Evolutionary conservation across 1,140 invertebrate genomes (phyloP), one percentile per base, ranked within the genome.

Genomic region (Dreissena rostriformis): DNA sequence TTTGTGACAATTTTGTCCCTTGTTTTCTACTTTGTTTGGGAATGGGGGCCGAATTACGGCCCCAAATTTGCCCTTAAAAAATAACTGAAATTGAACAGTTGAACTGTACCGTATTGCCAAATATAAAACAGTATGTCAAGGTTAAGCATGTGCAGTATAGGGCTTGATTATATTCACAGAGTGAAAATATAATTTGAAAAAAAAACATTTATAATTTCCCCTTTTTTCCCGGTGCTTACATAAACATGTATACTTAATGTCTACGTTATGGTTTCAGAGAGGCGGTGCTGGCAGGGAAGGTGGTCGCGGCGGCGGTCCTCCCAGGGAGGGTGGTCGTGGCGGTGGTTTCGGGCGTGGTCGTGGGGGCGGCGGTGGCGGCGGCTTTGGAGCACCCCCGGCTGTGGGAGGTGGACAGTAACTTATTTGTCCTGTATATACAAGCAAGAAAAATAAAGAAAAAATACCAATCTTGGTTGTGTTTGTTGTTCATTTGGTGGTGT

Each of bases 341-440:
- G 79, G 79, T 51, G 79, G 79, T 17, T 81, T 73, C 39, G 79
- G 79, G 5, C 79, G 77, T 26, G 77, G 79, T 17, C 68, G 79
- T 26, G 68, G 79, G 39, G 61, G 75, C 2, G 79, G 79, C 19
- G 53, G 79, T 26, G 68, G 79, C 22, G 61, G 75, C 2, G 79
- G 79, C 19, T 81, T 81, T 66, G 79, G 79, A 57, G 68, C 79
- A 65, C 79, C 79, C n/a, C 29, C 29, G 10, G 55, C 55, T 39
- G 57, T 51, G 0, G 66, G 76, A 22, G 77, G 39, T 55, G 52
- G 55, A 65, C 29, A 81, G 67, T 28, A 78, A 52, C 2, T 61
- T 28, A 29, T 61, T 22, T 22, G 61, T 57, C 63, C 29, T 72
- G 78, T 81, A 73, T 61, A 81, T 73, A 81, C 10, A 81, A 52